Evolutionary conservation across 2,113 vertebrate species (phyloP).

Genomic region (Notothenia coriiceps): DNA sequence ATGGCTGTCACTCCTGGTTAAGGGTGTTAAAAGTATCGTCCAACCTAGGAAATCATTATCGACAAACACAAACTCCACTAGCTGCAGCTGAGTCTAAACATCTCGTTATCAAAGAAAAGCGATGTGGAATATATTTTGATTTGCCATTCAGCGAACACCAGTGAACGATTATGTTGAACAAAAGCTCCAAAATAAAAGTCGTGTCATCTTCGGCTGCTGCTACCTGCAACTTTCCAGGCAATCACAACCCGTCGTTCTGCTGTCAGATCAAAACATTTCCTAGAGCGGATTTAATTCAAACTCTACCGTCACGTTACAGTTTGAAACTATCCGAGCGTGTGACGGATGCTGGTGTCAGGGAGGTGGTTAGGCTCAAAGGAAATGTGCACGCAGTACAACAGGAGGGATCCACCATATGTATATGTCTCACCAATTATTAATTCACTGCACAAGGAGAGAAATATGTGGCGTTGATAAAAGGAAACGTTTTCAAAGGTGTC

Average conservation of each 20-base stretch:
- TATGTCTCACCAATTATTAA: not conserved
- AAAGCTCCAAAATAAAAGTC: conserved; percentile 23
- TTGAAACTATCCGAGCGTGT: conserved; percentile 11
- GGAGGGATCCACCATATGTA: not conserved
- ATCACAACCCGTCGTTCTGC: not conserved
- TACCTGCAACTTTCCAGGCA: not conserved
- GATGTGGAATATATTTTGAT: conserved; percentile 29
- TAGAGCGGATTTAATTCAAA: not conserved
- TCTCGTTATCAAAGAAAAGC: conserved; percentile 1
- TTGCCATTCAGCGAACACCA: conserved; percentile 1
- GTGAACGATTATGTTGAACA: conserved; percentile 29
- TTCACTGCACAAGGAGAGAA: not conserved
- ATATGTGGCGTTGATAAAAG: not conserved
- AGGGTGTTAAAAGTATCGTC: not conserved
- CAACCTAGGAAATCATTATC: not conserved
- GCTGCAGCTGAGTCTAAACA: conserved; percentile 21
- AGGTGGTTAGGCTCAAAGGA: not conserved
- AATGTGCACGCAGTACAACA: not conserved
- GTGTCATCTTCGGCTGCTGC: not conserved
- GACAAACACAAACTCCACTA: not conserved
- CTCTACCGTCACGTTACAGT: not conserved
- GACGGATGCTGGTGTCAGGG: conserved; percentile 4
- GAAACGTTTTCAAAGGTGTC: not conserved
- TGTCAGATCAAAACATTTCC: conserved; percentile 1
- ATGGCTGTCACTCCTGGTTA: not conserved